phyloP scores from a whole-genome alignment of 2,113 vertebrate species.

The Isurus oxyrinchus region DNA sequence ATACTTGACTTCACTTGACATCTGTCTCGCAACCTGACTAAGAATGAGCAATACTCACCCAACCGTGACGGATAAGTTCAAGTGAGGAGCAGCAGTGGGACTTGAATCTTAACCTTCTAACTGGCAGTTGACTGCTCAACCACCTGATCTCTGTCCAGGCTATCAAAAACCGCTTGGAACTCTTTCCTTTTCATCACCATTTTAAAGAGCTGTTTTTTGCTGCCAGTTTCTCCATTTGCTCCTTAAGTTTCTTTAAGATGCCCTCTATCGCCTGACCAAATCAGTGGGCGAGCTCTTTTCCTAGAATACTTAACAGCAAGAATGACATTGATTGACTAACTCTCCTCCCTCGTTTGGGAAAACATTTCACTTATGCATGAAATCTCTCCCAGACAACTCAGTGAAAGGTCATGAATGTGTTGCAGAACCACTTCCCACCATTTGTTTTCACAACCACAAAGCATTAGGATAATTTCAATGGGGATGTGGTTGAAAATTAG shows the following conservation, averaged over 20 bases:
- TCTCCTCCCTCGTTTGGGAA: background rate
- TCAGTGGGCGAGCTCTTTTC: background rate
- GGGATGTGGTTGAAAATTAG: background rate
- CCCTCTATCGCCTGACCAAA: background rate
- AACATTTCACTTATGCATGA: background rate
- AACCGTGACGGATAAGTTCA: background rate
- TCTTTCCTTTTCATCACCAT: background rate
- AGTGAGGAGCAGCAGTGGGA: background rate
- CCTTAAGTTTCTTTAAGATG: background rate
- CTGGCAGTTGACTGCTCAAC: background rate
- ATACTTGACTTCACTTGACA: background rate
- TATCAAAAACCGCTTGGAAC: background rate
- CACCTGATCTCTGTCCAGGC: background rate
- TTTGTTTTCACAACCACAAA: background rate
- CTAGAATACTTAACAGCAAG: background rate
- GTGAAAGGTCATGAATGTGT: background rate
- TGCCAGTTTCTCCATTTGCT: background rate
- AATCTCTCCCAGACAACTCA: background rate
- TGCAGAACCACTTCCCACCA: background rate
- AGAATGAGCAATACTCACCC: background rate
- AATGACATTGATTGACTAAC: background rate
- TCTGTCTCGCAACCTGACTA: slow-evolving; percentile 23
- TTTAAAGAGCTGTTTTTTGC: background rate
- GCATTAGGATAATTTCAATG: background rate
- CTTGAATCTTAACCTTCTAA: background rate